Base-by-base conservation (phyloP, 2,113 vertebrate species). In the Fulica atra region DNA sequence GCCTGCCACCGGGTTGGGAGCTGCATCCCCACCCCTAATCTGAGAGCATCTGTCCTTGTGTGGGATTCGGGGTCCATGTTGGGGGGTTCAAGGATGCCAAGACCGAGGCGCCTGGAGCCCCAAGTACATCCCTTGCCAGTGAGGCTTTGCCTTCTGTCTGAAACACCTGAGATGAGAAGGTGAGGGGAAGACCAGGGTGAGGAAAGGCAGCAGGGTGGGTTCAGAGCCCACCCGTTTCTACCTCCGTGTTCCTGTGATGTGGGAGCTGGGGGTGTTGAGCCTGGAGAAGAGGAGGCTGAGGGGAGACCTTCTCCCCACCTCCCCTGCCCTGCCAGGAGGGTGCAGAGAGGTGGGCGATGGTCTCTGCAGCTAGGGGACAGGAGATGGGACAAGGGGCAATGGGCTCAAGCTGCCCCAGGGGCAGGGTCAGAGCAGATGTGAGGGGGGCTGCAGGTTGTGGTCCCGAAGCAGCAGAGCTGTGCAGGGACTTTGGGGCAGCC, bases 11-110 rank as follows among this genome's bases (percentile, higher is more conserved):
- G 48, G 44, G 44, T 5, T 7, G 14, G 44, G 31, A 66, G 63
- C 80, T 46, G 16, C 64, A 14, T 14, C 63, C 44, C 57, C 9
- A 1, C 35, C 17, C 66, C 44, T 7, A 1, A 3, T 7, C 4
- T 4, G 28, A 20, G 59, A 16, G 8, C 1, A 16, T 29, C 4
- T 29, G 57, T 29, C 31, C 54, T 12, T 16, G 31, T 12, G 46
- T 7, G 4, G 59, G 77, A 26, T 7, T 12, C 0, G 0, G 25
- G 21, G 64, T 56, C 18, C 16, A 33, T 2, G 0, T 4, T 1
- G 1, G n/a, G n/a, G 16, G 16, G 4, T 16, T 24, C 36, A 5
- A 8, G 15, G 50, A 6, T 4, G 16, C 66, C 6, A 36, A 10
- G 44, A 44, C 3, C 16, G 61, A 38, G n/a, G 5, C 1, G 5